Evolutionary conservation across 2,888 invertebrate genomes (phyloP).

Genomic region (Metallyticus violacea): DNA sequence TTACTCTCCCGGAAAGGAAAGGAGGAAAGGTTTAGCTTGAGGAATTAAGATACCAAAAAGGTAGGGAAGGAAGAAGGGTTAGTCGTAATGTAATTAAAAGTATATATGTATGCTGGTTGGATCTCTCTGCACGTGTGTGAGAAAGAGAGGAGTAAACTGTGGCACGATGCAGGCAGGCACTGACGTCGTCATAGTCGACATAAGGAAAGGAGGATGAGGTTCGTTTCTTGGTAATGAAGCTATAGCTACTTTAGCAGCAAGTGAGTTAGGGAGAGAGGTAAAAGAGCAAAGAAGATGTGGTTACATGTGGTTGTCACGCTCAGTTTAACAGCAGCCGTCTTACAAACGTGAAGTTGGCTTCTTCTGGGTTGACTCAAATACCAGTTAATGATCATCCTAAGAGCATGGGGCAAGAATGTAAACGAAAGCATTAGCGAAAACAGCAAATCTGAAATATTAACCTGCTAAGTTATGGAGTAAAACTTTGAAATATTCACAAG

Average conservation of each 20-base stretch:
- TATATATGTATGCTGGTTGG: conserved; percentile 22
- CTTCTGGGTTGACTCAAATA: not conserved
- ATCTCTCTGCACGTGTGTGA: not conserved
- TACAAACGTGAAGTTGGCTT: not conserved
- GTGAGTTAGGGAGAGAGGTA: not conserved
- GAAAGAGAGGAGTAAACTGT: conserved; percentile 6
- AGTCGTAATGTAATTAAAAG: conserved; percentile 29
- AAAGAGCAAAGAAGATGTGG: conserved; percentile 17
- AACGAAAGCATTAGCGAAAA: too few species aligned
- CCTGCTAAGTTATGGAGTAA: too few species aligned
- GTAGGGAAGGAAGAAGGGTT: not conserved
- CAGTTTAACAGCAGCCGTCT: not conserved
- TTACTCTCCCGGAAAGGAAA: not conserved
- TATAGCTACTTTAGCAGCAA: not conserved
- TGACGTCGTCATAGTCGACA: not conserved
- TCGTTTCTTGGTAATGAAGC: not conserved
- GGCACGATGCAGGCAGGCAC: not conserved
- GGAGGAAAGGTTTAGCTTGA: conserved; percentile 16
- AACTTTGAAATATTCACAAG: too few species aligned
- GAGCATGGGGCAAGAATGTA: not conserved
- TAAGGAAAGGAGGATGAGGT: not conserved
- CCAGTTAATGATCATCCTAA: not conserved
- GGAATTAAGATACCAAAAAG: conserved; percentile 26
- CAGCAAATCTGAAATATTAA: not conserved
- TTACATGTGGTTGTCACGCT: conserved; percentile 13